phyloP scores from a whole-genome alignment of 1,140 invertebrate species.

The Microvelia longipes region DNA sequence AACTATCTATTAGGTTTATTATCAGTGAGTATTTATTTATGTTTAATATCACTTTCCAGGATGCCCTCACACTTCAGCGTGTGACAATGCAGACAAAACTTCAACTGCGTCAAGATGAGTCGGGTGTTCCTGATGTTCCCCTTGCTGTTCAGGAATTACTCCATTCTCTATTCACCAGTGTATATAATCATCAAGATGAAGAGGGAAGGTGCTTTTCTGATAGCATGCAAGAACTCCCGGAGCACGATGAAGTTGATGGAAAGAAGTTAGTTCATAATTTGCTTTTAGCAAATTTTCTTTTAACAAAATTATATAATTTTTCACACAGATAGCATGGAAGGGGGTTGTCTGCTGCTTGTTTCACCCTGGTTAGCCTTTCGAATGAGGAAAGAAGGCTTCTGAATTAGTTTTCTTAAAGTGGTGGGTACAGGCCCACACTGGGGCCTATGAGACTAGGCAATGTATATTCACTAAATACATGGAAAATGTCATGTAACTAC shows the following conservation, averaged over 20 bases:
- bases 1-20: too few species aligned
- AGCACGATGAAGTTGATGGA: constrained; percentile 64
- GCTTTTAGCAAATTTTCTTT: not conserved
- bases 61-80: constrained; percentile 82
- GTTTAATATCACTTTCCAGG: too few species aligned
- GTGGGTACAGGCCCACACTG: too few species aligned
- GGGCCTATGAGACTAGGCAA: too few species aligned
- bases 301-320: not conserved
- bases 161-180: constrained; percentile 76
- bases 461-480: too few species aligned
- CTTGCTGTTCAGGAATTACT: constrained; percentile 81
- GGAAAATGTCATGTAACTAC: too few species aligned
- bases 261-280: constrained; percentile 38
- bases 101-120: constrained; percentile 69
- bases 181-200: constrained; percentile 92
- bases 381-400: too few species aligned
- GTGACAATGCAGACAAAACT: constrained; percentile 86
- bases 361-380: too few species aligned
- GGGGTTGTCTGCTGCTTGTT: too few species aligned
- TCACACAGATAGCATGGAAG: too few species aligned
- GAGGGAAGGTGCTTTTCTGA: constrained; percentile 92
- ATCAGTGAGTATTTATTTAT: too few species aligned
- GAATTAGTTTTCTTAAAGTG: too few species aligned
- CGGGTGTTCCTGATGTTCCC: constrained; percentile 73
- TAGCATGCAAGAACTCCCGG: constrained; percentile 83